Evolutionary conservation across 2,113 vertebrate genomes (phyloP).

Genomic region (Colius striatus): DNA sequence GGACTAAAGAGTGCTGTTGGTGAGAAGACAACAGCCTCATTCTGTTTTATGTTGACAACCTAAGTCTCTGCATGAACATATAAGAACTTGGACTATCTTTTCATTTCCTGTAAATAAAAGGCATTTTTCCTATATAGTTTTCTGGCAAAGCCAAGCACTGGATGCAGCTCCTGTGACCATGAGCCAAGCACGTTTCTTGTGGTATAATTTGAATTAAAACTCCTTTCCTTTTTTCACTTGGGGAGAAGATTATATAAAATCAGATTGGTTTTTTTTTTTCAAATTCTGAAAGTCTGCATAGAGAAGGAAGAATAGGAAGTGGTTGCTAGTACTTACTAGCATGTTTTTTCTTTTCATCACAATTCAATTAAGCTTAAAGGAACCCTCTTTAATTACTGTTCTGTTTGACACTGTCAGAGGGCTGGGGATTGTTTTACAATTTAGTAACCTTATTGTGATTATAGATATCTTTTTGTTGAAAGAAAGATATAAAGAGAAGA

Average conservation of each 20-base stretch:
- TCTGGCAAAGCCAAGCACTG: background rate
- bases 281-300: background rate
- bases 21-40: background rate
- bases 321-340: conserved; percentile 3
- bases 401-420: background rate
- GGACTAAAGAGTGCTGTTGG: background rate
- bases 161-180: background rate
- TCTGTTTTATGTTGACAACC: background rate
- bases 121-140: background rate
- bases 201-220: background rate
- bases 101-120: background rate
- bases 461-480: background rate
- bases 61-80: background rate
- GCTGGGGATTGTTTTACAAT: background rate
- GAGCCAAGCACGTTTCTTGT: background rate
- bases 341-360: background rate
- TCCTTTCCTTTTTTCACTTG: background rate
- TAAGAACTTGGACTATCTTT: background rate
- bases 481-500: background rate
- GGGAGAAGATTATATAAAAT: background rate
- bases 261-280: background rate
- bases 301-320: background rate
- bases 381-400: background rate
- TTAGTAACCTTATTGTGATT: background rate
- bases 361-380: conserved; percentile 29